Base-by-base conservation (phyloP, 2,888 invertebrate species). In the Hirudinaria manillensis region DNA sequence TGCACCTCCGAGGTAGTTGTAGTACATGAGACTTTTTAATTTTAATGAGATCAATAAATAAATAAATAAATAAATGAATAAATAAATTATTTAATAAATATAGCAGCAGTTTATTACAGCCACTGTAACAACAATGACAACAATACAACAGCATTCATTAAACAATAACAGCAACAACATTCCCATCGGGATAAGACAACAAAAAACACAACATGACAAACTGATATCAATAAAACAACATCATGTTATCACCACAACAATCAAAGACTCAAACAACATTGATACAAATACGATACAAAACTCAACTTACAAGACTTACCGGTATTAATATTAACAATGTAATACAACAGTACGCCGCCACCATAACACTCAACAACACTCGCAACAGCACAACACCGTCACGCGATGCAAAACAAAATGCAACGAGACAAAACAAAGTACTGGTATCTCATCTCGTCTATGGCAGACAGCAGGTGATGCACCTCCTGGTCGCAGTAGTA, bases 361-460 rank as follows among this genome's bases (percentile, higher is more conserved):
- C n/a, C n/a, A n/a, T 53, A 53, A 53, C 21, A 53, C 53, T 53
- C 13, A 53, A 53, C 53, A 21, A 53, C 53, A 53, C 13, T 16
- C 21, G 21, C 61, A 61, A 6, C 61, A 61, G 6, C 10, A n/a
- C 61, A 61, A n/a, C 10, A 61, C 7, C 21, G 29, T 19, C 13
- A 21, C 29, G 13, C 27, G 6, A 16, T 45, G 45, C 13, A 45
- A 2, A 3, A 16, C 10, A 45, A 10, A 45, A 10, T 45, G 13
- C 45, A 45, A 45, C 13, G 16, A 4, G 13, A 45, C 45, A 10
- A 16, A 16, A 16, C 45, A 45, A 16, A 61, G 3, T 77, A 85
- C 85, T 86, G 86, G 78, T 87, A 87, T 79, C 86, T 83, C 79
- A 86, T 84, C 77, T 85, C 85, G 78, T 84, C 84, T 61, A 87